Evolutionary conservation across 2,797 vertebrate species (phyloP), one percentile per base, ranked within the genome.

Genomic region (Garrulus glandarius): DNA sequence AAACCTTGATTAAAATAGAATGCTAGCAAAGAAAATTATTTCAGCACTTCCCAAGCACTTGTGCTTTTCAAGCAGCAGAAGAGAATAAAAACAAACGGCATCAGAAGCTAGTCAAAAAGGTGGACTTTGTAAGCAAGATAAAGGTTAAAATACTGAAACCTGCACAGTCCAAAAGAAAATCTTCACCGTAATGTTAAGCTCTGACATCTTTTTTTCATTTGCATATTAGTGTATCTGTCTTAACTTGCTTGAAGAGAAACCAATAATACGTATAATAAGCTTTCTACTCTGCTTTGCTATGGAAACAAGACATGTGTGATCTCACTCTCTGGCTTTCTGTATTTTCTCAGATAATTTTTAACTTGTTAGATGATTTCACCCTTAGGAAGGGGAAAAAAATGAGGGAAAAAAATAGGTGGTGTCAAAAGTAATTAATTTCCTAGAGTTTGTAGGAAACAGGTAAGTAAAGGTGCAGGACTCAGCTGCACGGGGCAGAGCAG

Each of bases 261-360:
- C 75, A 91, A 78, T 83, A 94, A 68, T 83, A 95, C 2, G 1
- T 84, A 67, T 89, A 96, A 93, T 85, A 83, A 92, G 92, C 75
- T 92, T 93, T 92, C 84, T 94, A 90, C 77, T 84, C 70, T 41
- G 50, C 88, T 97, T 95, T 95, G 94, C 96, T 97, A 96, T 96
- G 94, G 96, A 95, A 97, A 97, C 94, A 84, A 95, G 93, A 85
- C 43, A 83, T 90, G 72, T 95, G 87, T 92, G 90, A 96, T 94
- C 90, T 91, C 92, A 93, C 79, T 57, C 61, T 53, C 79, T 47
- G 85, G 80, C 92, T 92, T 94, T 92, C 85, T 90, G 43, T 71
- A 86, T 92, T 94, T 93, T 88, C 87, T 88, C 94, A 84, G 74
- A 93, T 82, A 86, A 90, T 97, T 95, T 95, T 90, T 93, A 89